A percentile compares a stretch with the other conserved stretches of the same genome.
Conservation (phyloP, 2,888 invertebrate species). For the Eupeodes luniger region DNA sequence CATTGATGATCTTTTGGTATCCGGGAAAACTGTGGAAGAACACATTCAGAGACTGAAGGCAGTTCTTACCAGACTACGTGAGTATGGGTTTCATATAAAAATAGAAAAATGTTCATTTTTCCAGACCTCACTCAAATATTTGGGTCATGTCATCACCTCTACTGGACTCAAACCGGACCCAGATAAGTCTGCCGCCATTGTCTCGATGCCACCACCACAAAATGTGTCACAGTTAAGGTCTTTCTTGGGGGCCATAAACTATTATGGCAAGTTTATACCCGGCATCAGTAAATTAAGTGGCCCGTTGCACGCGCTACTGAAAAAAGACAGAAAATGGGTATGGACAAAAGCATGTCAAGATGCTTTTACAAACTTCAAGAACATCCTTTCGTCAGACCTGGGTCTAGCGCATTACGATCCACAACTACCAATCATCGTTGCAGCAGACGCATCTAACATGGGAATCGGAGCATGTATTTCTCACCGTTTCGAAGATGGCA, state of each 20-base stretch:
- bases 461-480: slow-evolving; percentile 57
- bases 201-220: slow-evolving; percentile 9
- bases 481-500: slow-evolving; percentile 77
- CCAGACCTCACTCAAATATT: slow-evolving; percentile 51
- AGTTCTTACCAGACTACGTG: slow-evolving; percentile 49
- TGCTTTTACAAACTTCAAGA: slow-evolving; percentile 5
- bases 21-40: background rate
- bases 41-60: slow-evolving; percentile 13
- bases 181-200: slow-evolving; percentile 53
- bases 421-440: slow-evolving; percentile 57
- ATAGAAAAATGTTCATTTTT: slow-evolving; percentile 70
- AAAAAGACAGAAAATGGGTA: slow-evolving; percentile 24
- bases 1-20: slow-evolving; percentile 16
- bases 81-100: slow-evolving; percentile 66
- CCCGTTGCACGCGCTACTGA: slow-evolving; percentile 7
- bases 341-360: slow-evolving; percentile 6
- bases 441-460: slow-evolving; percentile 60
- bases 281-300: slow-evolving; percentile 8
- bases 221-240: background rate
- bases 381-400: slow-evolving; percentile 51
- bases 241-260: no score
- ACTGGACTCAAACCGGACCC: slow-evolving; percentile 61
- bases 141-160: slow-evolving; percentile 50
- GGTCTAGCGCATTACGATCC: slow-evolving; percentile 67
- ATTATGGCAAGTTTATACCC: no score